Base-by-base conservation (phyloP, 1,140 invertebrate species). In the Drosophila setifemur region DNA sequence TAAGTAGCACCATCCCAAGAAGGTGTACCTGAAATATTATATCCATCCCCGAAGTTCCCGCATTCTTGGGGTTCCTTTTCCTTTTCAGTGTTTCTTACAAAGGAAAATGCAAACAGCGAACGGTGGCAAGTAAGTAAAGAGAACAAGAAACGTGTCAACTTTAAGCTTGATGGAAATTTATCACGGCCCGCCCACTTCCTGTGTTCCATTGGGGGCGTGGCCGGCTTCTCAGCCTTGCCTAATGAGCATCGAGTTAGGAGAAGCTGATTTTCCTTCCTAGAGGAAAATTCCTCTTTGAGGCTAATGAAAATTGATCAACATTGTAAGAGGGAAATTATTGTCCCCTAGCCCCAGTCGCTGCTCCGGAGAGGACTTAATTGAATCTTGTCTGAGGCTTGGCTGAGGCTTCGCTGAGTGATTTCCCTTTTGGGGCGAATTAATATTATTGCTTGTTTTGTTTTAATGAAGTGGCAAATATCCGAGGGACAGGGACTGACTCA, bases 221-320 rank as follows among this genome's bases (percentile, higher is more conserved):
- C 61, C 14, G 29, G 11, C 39, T 35, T 16, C 28, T 43, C 23
- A 26, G 5, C 31, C 12, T 9, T 39, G 6, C 18, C 40, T 63
- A 63, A 63, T 63, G 54, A 63, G 40, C 21, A 11, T 28, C 19
- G 3, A 40, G 31, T 21, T 9, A 58, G 8, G 12, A 50, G 9
- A n/a, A 40, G 43, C 33, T 47, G 55, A 61, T 47, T 64, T 43
- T 7, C 12, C 11, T 2, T 6, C 14, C 14, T 14, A 21, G 12
- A 12, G 2, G 8, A 16, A 47, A 61, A 21, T 14, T 9, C 14
- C 11, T n/a, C 16, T 42, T 18, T 9, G 42, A 4, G 19, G 40
- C 52, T 79, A 74, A 79, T 79, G 76, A 73, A 79, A 79, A 79
- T 79, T 79, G 70, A 79, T 79, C 70, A 64, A 64, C 75, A 54